A percentile compares a stretch with the other conserved stretches of the same genome.
Conservation (phyloP, 2,888 invertebrate species). For the Eupithecia abbreviata region DNA sequence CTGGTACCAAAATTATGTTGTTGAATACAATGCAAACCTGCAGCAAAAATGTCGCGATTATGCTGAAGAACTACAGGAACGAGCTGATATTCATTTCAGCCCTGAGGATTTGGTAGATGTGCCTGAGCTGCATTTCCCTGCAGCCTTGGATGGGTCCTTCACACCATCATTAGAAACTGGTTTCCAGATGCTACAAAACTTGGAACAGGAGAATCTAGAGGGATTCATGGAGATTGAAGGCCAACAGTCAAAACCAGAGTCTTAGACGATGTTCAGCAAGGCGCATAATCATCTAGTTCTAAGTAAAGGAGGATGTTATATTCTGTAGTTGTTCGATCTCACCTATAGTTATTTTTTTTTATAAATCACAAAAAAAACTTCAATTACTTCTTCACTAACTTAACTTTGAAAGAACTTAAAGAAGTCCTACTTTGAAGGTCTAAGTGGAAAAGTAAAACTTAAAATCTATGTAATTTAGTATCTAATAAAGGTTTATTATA, state of each 20-base stretch:
- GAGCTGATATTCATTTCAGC: slow-evolving; percentile 62
- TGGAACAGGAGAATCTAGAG: slow-evolving; percentile 83
- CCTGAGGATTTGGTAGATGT: slow-evolving; percentile 77
- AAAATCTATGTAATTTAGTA: no score
- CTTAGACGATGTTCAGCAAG: slow-evolving; percentile 73
- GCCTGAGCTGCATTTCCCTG: slow-evolving; percentile 82
- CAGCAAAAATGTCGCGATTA: slow-evolving; percentile 69
- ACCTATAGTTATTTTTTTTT: not conserved
- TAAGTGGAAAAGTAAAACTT: no score
- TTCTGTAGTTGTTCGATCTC: not conserved
- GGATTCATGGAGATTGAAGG: slow-evolving; percentile 72
- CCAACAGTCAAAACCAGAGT: slow-evolving; percentile 76
- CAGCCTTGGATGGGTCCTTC: slow-evolving; percentile 77
- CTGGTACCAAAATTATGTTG: slow-evolving; percentile 71
- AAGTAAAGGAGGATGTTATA: slow-evolving; percentile 69
- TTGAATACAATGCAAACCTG: slow-evolving; percentile 70
- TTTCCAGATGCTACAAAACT: slow-evolving; percentile 86
- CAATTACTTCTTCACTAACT: no score
- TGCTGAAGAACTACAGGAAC: slow-evolving; percentile 64
- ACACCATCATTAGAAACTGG: slow-evolving; percentile 86
- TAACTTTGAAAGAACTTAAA: no score
- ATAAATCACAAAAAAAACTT: no score
- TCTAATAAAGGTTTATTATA: no score
- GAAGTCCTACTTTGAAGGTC: no score
- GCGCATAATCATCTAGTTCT: slow-evolving; percentile 69